A percentile compares a stretch with the other conserved stretches of the same genome.
Evolutionary conservation across 2,888 invertebrate genomes (phyloP).

Genomic region (Sclerodermus sp.): DNA sequence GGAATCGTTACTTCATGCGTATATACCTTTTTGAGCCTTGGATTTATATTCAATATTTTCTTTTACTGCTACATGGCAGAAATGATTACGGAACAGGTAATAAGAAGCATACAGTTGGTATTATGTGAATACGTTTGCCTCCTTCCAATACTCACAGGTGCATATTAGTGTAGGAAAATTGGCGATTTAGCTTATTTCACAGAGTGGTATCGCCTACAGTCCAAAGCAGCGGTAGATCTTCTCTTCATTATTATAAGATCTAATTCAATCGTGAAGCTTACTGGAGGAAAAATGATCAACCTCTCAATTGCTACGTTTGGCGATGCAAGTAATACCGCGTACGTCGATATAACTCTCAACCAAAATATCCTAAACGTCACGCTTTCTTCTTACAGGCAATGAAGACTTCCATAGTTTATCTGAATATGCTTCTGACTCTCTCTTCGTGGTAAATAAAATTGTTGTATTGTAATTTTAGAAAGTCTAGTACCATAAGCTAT

Average conservation of each 20-base stretch:
- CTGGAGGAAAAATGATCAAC: slow-evolving; percentile 4
- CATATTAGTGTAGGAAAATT: slow-evolving; percentile 10
- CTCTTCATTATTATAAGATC: slow-evolving; percentile 8
- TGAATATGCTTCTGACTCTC: background rate
- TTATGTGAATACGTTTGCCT: no score
- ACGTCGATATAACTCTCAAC: background rate
- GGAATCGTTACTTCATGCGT: slow-evolving; percentile 11
- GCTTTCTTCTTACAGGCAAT: background rate
- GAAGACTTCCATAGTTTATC: background rate
- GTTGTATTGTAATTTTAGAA: no score
- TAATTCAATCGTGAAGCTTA: background rate
- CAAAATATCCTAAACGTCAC: no score
- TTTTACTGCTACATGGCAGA: slow-evolving; percentile 31
- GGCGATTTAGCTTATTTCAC: slow-evolving; percentile 12
- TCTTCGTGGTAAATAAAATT: no score
- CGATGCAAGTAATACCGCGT: slow-evolving; percentile 2
- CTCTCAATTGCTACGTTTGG: background rate
- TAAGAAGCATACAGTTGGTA: no score
- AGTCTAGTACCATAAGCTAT: no score
- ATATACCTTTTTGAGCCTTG: slow-evolving; percentile 16
- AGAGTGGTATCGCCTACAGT: slow-evolving; percentile 15
- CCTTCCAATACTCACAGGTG: no score
- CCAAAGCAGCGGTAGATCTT: background rate
- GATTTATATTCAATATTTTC: slow-evolving; percentile 25
- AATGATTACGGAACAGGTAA: slow-evolving; percentile 19